Evolutionary conservation across 2,113 vertebrate species (phyloP).

Genomic region (Vimba vimba): DNA sequence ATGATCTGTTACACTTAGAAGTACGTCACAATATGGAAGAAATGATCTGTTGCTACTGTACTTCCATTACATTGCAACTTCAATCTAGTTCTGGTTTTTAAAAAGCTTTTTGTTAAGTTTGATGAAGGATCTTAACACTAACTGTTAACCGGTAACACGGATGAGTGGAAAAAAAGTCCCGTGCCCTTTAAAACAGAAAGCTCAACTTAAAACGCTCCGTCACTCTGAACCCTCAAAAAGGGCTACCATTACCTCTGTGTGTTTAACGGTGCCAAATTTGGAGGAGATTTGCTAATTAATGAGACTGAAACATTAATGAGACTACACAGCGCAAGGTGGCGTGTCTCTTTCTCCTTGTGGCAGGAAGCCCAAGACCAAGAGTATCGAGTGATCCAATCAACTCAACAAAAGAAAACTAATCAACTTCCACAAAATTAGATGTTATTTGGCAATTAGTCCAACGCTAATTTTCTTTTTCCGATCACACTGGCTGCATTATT

Average conservation of each 20-base stretch:
- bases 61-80: background rate
- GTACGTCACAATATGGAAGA: background rate
- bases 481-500: background rate
- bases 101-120: too few species aligned
- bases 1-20: background rate
- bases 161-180: background rate
- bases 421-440: constrained; percentile 60
- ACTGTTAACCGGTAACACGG: background rate
- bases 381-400: constrained; percentile 66
- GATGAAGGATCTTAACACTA: background rate
- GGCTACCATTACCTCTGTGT: constrained; percentile 64
- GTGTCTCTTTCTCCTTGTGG: constrained; percentile 59
- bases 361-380: constrained; percentile 37
- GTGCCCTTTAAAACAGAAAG: constrained; percentile 4
- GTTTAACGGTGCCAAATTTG: constrained; percentile 61
- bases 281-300: constrained; percentile 67
- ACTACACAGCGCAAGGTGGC: constrained; percentile 64
- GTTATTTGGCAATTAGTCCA: constrained; percentile 52
- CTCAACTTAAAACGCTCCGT: background rate
- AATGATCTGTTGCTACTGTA: background rate
- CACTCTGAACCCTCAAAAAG: constrained; percentile 35
- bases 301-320: constrained; percentile 69
- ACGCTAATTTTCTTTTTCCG: constrained; percentile 47
- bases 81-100: background rate
- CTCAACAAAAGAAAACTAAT: constrained; percentile 69